Percentiles rank a stretch among this genome's conserved stretches.
Conservation (phyloP, 1,140 invertebrate genomes). For the Watersipora subatra region DNA sequence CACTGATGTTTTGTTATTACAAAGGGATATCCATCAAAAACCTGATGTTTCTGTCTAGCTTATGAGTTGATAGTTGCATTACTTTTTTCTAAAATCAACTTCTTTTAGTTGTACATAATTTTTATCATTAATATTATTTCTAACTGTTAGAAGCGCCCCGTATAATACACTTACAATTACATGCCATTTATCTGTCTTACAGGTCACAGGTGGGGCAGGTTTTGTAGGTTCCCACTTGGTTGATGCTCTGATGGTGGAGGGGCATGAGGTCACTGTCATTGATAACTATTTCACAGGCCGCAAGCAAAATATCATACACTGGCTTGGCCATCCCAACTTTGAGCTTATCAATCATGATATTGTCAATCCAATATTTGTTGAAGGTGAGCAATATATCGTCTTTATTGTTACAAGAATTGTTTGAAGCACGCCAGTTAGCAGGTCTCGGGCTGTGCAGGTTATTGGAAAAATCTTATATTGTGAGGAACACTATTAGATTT, state of each 20-base stretch:
- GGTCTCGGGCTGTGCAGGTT: too few relatives aligned
- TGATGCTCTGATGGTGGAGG: constrained; percentile 82
- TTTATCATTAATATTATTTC: not conserved
- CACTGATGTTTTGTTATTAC: too few relatives aligned
- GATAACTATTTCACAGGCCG: constrained; percentile 98
- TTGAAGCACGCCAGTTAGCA: too few relatives aligned
- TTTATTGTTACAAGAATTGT: too few relatives aligned
- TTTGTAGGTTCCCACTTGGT: constrained; percentile 98
- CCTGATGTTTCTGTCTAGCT: not conserved
- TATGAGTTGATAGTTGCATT: not conserved
- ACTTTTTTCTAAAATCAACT: constrained; percentile 8
- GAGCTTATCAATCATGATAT: constrained; percentile 98
- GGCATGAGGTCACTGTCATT: constrained; percentile 93
- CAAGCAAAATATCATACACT: constrained; percentile 93
- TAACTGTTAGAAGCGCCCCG: not conserved
- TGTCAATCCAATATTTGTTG: constrained; percentile 90
- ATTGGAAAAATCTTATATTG: too few relatives aligned
- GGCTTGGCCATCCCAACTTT: constrained; percentile 98
- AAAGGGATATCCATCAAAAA: not conserved
- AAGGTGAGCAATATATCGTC: constrained; percentile 43
- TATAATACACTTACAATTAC: not conserved
- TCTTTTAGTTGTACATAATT: constrained; percentile 4
- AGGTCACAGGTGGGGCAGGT: constrained; percentile 91
- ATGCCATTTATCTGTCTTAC: not conserved
- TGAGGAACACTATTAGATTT: too few relatives aligned